Conservation (phyloP, 2,113 vertebrate species). For the Sterrhoptilus dennistouni region DNA sequence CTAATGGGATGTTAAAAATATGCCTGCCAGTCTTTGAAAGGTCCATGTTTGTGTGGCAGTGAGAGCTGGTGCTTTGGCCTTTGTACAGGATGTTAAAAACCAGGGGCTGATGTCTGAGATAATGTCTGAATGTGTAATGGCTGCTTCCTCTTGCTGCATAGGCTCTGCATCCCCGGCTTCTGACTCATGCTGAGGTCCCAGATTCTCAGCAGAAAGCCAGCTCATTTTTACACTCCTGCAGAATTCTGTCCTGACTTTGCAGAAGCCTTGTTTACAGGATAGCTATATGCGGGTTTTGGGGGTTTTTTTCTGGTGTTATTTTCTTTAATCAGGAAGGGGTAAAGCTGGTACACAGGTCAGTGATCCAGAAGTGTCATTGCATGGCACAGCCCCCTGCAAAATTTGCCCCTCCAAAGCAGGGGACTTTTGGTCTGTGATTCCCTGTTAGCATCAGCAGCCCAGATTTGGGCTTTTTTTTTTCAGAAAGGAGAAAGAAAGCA, state of each 20-base stretch:
- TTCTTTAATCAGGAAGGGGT: neutral
- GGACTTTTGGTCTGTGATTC: neutral
- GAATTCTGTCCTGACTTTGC: neutral
- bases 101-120: neutral
- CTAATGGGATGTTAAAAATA: slow-evolving; percentile 9
- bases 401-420: neutral
- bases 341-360: neutral
- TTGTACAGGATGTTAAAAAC: neutral
- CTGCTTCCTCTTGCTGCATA: neutral
- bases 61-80: neutral
- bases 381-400: neutral
- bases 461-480: neutral
- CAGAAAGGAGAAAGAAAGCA: neutral
- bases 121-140: slow-evolving; percentile 7
- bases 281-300: neutral
- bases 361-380: neutral
- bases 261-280: neutral
- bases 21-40: neutral
- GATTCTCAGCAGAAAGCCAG: neutral
- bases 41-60: neutral
- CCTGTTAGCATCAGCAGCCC: neutral
- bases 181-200: slow-evolving; percentile 35
- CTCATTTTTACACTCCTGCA: neutral
- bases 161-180: neutral
- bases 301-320: neutral